Base-by-base conservation (phyloP, 1,140 invertebrate genomes). In the Ceratina calcarata region DNA sequence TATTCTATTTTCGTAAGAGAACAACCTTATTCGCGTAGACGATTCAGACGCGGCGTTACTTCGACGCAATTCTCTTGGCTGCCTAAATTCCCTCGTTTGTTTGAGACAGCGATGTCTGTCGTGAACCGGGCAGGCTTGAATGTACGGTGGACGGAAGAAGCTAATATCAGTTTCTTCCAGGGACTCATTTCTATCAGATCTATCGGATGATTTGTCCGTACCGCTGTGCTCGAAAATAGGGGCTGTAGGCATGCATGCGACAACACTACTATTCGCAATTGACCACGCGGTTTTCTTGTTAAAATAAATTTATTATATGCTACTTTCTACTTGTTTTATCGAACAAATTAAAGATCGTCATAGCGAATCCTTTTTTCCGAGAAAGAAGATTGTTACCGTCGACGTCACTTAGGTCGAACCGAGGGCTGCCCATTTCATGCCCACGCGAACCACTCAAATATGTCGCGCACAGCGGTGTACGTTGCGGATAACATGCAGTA, bases 401-500 rank as follows among this genome's bases (percentile, higher is more conserved):
- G 77, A 81, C 76, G 53, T 89, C 75, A 66, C 73, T 75, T 77
- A 72, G 51, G 51, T 78, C 77, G 57, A 80, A 66, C 70, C 77
- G 82, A 89, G 89, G 81, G 82, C 86, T 84, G 83, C 82, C 88
- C 82, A 84, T 87, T 88, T 84, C 87, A 88, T 89, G 78, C 77
- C 87, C 86, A 76, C 83, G 88, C 87, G 81, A 86, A 80, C 82
- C 88, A 84, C 82, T 89, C 80, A 86, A 87, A 88, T 85, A 68
- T 77, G 81, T 83, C 68, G 85, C 70, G 81, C 81, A 86, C 84
- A 88, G 76, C 68, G 87, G 83, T 87, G 85, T 89, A 80, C 86
- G 80, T 89, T 89, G 87, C 51, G 78, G 82, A 86, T 89, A 89
- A 85, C 91, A 92, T 92, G 92, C 91, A 89, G 75, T 88, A 89